Evolutionary conservation across 2,888 invertebrate genomes (phyloP).

Genomic region (Eristalis pertinax): DNA sequence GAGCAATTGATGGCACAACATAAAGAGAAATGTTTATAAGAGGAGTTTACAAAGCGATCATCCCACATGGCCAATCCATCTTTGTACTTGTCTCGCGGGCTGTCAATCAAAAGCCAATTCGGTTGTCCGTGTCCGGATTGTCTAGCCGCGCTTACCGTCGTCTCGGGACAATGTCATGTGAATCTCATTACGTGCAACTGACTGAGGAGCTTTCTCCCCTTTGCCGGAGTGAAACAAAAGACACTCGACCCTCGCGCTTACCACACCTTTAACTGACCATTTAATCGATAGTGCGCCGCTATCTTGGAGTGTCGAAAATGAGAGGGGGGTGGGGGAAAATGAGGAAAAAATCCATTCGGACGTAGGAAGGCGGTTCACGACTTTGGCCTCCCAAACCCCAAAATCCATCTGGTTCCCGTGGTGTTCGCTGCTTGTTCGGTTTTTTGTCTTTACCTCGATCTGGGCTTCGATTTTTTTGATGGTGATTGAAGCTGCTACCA

Average conservation of each 20-base stretch:
- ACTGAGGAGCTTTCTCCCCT: constrained; percentile 37
- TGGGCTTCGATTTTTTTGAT: constrained; percentile 32
- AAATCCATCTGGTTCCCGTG: constrained; percentile 13
- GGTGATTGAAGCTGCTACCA: constrained; percentile 46
- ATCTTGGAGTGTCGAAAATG: constrained; percentile 16
- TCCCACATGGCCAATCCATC: constrained; percentile 70
- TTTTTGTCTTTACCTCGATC: background rate
- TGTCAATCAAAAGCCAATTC: constrained; percentile 61
- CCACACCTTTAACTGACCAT: constrained; percentile 44
- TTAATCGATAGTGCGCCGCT: constrained; percentile 26
- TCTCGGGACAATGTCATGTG: constrained; percentile 6
- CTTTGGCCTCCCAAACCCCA: constrained; percentile 32
- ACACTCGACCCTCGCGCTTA: constrained; percentile 8
- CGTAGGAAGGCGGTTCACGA: constrained; percentile 37
- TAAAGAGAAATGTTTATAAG: constrained; percentile 20
- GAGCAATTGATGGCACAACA: constrained; percentile 17
- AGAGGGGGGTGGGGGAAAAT: background rate
- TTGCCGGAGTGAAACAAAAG: constrained; percentile 27
- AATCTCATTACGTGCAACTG: constrained; percentile 47
- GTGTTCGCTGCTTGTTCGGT: background rate
- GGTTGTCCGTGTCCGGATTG: constrained; percentile 2
- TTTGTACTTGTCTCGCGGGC: constrained; percentile 65
- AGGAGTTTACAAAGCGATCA: constrained; percentile 59
- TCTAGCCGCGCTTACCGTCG: background rate
- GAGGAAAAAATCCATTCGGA: background rate